Evolutionary conservation across 2,888 invertebrate genomes (phyloP).

Genomic region (Sericinus montela): DNA sequence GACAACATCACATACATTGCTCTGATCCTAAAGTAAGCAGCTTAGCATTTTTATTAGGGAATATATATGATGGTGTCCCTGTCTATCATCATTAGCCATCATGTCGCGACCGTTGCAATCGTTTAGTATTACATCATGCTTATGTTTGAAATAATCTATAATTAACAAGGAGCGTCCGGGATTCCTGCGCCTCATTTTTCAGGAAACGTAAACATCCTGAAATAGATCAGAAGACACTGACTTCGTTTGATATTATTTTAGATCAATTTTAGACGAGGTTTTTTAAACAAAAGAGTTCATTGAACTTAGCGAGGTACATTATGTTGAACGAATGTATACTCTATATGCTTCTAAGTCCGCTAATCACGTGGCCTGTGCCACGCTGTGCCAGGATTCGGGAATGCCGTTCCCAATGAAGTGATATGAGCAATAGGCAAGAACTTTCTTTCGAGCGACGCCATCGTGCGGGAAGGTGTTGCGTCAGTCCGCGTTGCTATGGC

Average conservation of each 20-base stretch:
- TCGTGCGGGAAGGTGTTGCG: constrained; percentile 34
- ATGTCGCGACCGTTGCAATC: too few species aligned
- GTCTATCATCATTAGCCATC: too few species aligned
- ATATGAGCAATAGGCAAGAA: neutral
- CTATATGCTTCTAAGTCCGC: neutral
- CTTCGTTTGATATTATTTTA: neutral
- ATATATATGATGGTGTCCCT: too few species aligned
- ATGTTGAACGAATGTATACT: neutral
- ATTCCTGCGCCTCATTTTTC: constrained; percentile 23
- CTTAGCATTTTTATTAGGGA: too few species aligned
- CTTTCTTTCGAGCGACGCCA: constrained; percentile 29
- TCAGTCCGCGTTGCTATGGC: constrained; percentile 59
- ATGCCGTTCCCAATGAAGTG: constrained; percentile 1
- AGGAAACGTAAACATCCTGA: constrained; percentile 19
- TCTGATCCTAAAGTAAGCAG: too few species aligned
- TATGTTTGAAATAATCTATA: neutral
- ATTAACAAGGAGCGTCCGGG: constrained; percentile 16
- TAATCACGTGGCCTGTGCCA: neutral
- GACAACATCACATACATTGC: too few species aligned
- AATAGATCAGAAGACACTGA: constrained; percentile 18
- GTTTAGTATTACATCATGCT: too few species aligned
- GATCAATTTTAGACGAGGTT: neutral
- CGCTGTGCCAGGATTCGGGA: constrained; percentile 28
- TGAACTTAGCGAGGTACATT: neutral
- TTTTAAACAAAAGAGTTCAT: neutral